These are phyloP conservation scores for Ormyrus rosae DNA, from an alignment of 2,888 invertebrate species.

Conservation along the genomic window DNA sequence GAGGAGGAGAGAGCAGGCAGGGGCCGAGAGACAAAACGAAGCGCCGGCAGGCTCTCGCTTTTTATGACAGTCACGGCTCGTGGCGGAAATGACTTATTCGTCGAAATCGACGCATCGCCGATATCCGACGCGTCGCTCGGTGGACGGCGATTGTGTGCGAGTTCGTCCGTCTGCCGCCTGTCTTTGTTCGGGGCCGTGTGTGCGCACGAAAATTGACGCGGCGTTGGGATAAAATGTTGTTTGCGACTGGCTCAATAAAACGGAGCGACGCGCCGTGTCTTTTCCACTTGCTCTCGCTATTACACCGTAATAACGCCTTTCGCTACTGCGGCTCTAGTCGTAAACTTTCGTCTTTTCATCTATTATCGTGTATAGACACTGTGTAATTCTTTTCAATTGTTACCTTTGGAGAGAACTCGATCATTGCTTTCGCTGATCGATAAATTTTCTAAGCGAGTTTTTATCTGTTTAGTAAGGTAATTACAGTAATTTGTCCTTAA, in stretches of 20 bases:
- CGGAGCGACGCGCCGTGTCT: slow-evolving; percentile 4
- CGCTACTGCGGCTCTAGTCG: neutral
- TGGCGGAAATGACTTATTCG: slow-evolving; percentile 55
- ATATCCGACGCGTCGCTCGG: slow-evolving; percentile 41
- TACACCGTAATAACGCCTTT: slow-evolving; percentile 24
- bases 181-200: slow-evolving; percentile 12
- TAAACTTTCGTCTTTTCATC: neutral
- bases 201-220: slow-evolving; percentile 39
- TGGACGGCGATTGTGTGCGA: neutral
- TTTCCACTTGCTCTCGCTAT: neutral
- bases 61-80: slow-evolving; percentile 55
- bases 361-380: too few relatives aligned
- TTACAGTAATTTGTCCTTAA: too few relatives aligned
- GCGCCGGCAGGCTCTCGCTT: slow-evolving; percentile 37
- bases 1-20: slow-evolving; percentile 48
- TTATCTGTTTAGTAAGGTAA: too few relatives aligned
- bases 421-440: too few relatives aligned
- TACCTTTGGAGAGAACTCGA: too few relatives aligned
- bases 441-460: too few relatives aligned
- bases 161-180: neutral
- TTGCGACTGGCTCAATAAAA: slow-evolving; percentile 44
- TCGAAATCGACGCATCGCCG: slow-evolving; percentile 55
- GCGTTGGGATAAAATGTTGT: slow-evolving; percentile 26
- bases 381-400: too few relatives aligned
- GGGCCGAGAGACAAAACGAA: slow-evolving; percentile 13